A percentile compares a stretch with the other conserved stretches of the same genome.
phyloP scores from a whole-genome alignment of 2,888 invertebrate genomes.

The Gerris lacustris region DNA sequence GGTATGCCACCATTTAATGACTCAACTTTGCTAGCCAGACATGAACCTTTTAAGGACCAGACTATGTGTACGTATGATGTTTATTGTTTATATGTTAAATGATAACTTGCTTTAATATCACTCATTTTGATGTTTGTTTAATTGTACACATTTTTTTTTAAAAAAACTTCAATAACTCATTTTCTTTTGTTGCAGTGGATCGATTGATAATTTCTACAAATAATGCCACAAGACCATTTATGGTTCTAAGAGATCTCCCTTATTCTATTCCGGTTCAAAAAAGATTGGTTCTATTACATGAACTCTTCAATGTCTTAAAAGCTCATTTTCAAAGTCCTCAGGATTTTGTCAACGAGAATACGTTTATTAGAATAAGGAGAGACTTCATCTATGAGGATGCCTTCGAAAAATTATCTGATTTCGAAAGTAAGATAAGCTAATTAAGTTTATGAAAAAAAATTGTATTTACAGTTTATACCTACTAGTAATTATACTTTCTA shows the following conservation, averaged over 20 bases:
- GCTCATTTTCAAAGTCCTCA: conserved; percentile 61
- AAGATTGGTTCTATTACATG: conserved; percentile 72
- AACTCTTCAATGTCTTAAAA: conserved; percentile 53
- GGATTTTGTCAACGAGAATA: conserved; percentile 61
- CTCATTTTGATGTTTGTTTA: too few relatives aligned
- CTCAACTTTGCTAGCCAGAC: too few relatives aligned
- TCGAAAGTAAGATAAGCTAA: conserved; percentile 57
- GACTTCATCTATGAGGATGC: conserved; percentile 97
- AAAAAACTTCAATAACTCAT: background rate
- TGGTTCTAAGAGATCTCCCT: conserved; percentile 47
- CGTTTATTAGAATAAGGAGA: conserved; percentile 65
- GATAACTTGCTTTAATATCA: too few relatives aligned
- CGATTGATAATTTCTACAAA: background rate
- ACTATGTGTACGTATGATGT: too few relatives aligned
- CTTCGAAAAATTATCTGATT: conserved; percentile 79
- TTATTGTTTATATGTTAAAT: too few relatives aligned
- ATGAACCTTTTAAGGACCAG: too few relatives aligned
- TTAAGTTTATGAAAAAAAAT: background rate
- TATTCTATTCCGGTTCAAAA: conserved; percentile 88
- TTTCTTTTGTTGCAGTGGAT: background rate
- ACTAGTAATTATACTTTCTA: too few relatives aligned
- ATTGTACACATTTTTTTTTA: too few relatives aligned
- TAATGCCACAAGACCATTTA: background rate
- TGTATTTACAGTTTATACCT: background rate
- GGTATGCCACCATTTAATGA: too few relatives aligned